Evolutionary conservation across 2,113 vertebrate genomes (phyloP), one percentile per base, ranked within the genome.

Genomic region (Aplodontia rufa): DNA sequence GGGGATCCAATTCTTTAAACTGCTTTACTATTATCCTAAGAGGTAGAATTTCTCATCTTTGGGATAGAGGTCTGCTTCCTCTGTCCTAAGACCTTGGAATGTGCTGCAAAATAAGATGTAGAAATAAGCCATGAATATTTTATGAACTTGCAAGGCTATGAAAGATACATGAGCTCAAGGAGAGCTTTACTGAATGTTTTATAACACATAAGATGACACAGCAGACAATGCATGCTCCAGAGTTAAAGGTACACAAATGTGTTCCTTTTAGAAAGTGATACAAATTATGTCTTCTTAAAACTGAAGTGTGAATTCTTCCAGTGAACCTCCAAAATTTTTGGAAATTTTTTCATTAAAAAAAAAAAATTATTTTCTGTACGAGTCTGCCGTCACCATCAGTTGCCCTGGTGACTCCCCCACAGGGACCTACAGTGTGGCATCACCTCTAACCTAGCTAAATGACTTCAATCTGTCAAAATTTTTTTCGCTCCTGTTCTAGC

Each of bases 91-190:
- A 49, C 35, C 26, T 37, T 1, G 19, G 62, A 51, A 71, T 19
- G 13, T 16, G 30, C 13, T 14, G 72, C 47, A 83, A 83, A 76
- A 32, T 60, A 68, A 85, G 88, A 87, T 28, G 40, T 80, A 72
- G 80, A 92, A 55, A 95, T n/a, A 64, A 37, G 40, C 66, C 37
- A 96, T 72, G 79, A 89, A 80, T 95, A 91, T 94, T 97, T 97
- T 49, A 94, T 96, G 76, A 96, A 81, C 84, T 90, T 92, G 84
- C 19, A 42, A 24, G 45, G 14, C 42, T 32, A 90, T 97, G 42
- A 97, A 97, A 97, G 92, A 95, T 95, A 86, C 85, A 97, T 90
- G 84, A 94, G 74, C 47, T 40, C 87, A 71, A 74, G 62, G 81
- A 90, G 17, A 87, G 84, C 82, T 55, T 80, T 60, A 68, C 81